Evolutionary conservation across 2,113 vertebrate genomes (phyloP), one percentile per base, ranked within the genome.

Genomic region (Indri indri): DNA sequence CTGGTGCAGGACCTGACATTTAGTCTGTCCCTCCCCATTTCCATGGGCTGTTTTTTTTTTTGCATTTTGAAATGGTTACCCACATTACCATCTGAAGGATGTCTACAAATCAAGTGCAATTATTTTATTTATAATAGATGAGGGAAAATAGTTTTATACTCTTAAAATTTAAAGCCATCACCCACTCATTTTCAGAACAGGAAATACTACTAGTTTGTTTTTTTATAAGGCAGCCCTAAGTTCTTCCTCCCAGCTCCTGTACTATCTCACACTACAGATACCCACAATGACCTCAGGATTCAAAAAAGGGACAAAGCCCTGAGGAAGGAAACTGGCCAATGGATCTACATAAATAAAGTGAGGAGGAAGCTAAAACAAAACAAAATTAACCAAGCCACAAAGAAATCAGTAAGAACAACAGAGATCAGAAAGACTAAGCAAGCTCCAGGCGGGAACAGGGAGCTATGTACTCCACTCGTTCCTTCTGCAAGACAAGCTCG

Each of bases 271-370:
- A 12, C 6, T 22, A 88, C 42, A 37, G 59, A 74, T 27, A 92
- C 50, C 17, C 18, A 59, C 2, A 17, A 92, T 73, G 25, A 93
- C 63, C 30, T 73, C n/a, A 77, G 71, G 40, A 6, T 59, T 96
- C 82, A 74, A 34, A 87, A 91, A 88, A 30, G 70, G 65, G 45
- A 76, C n/a, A 74, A 76, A n/a, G 45, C 54, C 80, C 54, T 42
- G 52, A 90, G 80, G 88, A 93, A 96, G 76, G 63, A 96, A 96
- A 85, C 30, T 47, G 88, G 88, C 18, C 93, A 95, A 12, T 47
- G 11, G 52, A 85, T 63, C 68, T 90, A 76, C 14, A 50, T 40
- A 84, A 76, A 94, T 63, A 83, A 87, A 90, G 40, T 22, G 40
- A 91, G 13, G n/a, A 96, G 40, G 52, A 96, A 91, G 37, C 42